Evolutionary conservation across 2,113 vertebrate species (phyloP).

Genomic region (Atractosteus spatula): DNA sequence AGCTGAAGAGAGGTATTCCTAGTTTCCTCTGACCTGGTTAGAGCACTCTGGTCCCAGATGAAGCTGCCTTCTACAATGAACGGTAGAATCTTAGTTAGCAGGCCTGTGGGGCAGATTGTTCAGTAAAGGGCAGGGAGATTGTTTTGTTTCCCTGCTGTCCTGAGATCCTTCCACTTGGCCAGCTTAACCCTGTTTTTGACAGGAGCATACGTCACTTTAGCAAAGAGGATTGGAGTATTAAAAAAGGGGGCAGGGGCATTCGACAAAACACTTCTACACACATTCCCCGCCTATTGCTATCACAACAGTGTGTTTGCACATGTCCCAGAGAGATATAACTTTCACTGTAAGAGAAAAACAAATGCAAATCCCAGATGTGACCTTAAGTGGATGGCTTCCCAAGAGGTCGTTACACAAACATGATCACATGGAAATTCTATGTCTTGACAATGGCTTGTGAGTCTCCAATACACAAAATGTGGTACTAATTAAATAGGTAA

Average conservation of each 20-base stretch:
- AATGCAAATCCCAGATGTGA: constrained; percentile 1
- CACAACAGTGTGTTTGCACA: neutral
- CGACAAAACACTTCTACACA: constrained; percentile 31
- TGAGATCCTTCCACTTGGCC: constrained; percentile 36
- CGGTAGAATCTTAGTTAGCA: neutral
- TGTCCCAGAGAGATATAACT: neutral
- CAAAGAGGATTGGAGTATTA: constrained; percentile 79
- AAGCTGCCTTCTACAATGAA: neutral
- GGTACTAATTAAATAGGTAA: neutral
- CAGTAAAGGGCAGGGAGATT: constrained; percentile 33
- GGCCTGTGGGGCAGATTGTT: neutral
- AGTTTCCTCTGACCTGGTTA: constrained; percentile 47
- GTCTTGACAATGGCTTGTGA: neutral
- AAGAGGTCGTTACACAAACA: neutral
- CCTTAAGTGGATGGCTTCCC: neutral
- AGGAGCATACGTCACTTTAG: constrained; percentile 71
- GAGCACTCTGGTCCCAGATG: constrained; percentile 3
- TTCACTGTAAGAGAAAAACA: neutral
- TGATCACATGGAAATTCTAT: neutral
- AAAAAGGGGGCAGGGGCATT: constrained; percentile 56
- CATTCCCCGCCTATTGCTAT: constrained; percentile 22
- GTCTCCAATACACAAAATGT: neutral
- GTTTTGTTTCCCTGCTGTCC: constrained; percentile 45
- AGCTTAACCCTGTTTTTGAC: constrained; percentile 76
- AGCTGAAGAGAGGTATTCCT: constrained; percentile 34